phyloP scores from a whole-genome alignment of 2,888 invertebrate genomes.

The Cosmia trapezina region DNA sequence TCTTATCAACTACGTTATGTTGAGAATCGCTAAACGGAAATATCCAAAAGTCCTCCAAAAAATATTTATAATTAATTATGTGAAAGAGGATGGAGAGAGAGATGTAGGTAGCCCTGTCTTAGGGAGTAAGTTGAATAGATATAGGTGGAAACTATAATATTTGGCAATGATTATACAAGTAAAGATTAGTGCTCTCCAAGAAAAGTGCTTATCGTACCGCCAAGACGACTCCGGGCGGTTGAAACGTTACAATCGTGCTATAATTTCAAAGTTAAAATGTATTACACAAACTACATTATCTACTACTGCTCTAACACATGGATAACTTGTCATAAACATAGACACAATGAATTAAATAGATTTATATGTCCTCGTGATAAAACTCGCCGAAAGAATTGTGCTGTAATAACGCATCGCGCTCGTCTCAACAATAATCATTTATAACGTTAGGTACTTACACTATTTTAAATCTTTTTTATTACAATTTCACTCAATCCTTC shows the following conservation, averaged over 20 bases:
- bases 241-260: slow-evolving; percentile 64
- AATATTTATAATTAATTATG: slow-evolving; percentile 81
- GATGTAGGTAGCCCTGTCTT: slow-evolving; percentile 65
- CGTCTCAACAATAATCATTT: slow-evolving; percentile 54
- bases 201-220: slow-evolving; percentile 47
- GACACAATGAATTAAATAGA: slow-evolving; percentile 63
- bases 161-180: slow-evolving; percentile 72
- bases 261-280: slow-evolving; percentile 65
- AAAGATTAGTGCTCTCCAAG: slow-evolving; percentile 55
- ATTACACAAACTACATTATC: slow-evolving; percentile 72
- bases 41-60: slow-evolving; percentile 87
- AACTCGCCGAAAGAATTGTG: slow-evolving; percentile 60
- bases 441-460: slow-evolving; percentile 48
- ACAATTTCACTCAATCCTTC: slow-evolving; percentile 49
- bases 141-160: slow-evolving; percentile 68
- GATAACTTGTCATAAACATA: slow-evolving; percentile 69
- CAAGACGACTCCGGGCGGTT: slow-evolving; percentile 35
- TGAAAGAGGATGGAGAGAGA: slow-evolving; percentile 74
- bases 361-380: slow-evolving; percentile 70
- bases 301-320: slow-evolving; percentile 73
- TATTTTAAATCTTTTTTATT: slow-evolving; percentile 53
- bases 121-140: slow-evolving; percentile 66
- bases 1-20: slow-evolving; percentile 78
- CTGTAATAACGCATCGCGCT: slow-evolving; percentile 46
- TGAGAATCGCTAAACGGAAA: slow-evolving; percentile 83